Percentiles rank a stretch among this genome's conserved stretches.
Conservation (phyloP, 2,113 vertebrate genomes). For the Vimba vimba region DNA sequence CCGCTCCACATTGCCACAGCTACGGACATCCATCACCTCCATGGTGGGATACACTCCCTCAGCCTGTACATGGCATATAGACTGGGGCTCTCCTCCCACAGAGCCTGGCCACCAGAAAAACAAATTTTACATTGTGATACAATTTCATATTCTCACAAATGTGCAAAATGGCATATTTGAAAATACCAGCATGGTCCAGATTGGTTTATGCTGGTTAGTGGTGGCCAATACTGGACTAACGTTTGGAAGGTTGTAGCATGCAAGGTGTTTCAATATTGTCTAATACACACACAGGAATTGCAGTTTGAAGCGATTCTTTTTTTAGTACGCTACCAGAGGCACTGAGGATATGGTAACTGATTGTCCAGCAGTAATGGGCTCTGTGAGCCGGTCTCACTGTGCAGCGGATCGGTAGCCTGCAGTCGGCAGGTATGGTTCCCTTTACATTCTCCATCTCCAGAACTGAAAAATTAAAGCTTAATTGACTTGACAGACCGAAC, state of each 20-base stretch:
- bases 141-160: not conserved
- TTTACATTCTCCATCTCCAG: conserved; percentile 79
- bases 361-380: conserved; percentile 80
- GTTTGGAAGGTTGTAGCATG: not conserved
- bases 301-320: not conserved
- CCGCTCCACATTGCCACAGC: conserved; percentile 71
- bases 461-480: conserved; percentile 66
- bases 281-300: not conserved
- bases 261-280: not conserved
- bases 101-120: conserved; percentile 12
- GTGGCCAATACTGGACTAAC: not conserved
- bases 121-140: not conserved
- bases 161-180: not conserved
- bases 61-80: conserved; percentile 77
- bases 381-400: conserved; percentile 71
- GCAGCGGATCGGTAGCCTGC: conserved; percentile 72
- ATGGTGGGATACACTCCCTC: conserved; percentile 81
- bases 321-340: conserved; percentile 69
- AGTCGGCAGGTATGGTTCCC: conserved; percentile 77
- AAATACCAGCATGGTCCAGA: not conserved
- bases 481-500: not conserved
- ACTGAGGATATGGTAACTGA: conserved; percentile 79
- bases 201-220: not conserved
- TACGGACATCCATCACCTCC: conserved; percentile 74
- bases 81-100: conserved; percentile 47